Conservation (phyloP, 2,888 invertebrate genomes). For the Scaptomyza caliginosa region DNA sequence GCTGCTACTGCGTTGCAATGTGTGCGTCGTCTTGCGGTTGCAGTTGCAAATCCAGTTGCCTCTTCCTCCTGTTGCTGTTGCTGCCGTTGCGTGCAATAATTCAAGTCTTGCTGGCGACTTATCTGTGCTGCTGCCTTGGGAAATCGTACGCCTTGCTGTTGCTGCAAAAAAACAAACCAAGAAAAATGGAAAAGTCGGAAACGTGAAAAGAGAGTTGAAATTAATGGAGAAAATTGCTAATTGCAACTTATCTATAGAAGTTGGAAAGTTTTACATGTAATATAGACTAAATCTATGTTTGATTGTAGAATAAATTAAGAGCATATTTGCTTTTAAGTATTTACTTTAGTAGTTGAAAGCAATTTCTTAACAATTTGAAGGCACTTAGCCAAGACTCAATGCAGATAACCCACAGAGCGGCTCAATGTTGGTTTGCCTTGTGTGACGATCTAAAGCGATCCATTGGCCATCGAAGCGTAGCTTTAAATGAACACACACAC, state of each 20-base stretch:
- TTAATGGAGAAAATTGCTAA: conserved; percentile 59
- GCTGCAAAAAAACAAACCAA: conserved; percentile 51
- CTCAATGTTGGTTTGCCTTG: conserved; percentile 36
- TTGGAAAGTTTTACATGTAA: neutral
- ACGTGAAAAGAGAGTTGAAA: conserved; percentile 37
- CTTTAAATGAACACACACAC: conserved; percentile 27
- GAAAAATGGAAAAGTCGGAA: conserved; percentile 48
- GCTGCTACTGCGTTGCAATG: conserved; percentile 57
- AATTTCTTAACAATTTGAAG: conserved; percentile 13
- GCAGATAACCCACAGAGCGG: conserved; percentile 26
- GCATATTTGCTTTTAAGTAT: no score
- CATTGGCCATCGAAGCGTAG: conserved; percentile 61
- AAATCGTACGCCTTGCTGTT: conserved; percentile 74
- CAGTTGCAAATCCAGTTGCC: conserved; percentile 38
- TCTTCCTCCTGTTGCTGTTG: conserved; percentile 26
- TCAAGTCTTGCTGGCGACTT: conserved; percentile 82
- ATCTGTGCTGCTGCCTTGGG: conserved; percentile 76
- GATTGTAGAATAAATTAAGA: no score
- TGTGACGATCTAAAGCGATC: conserved; percentile 11
- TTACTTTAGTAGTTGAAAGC: neutral
- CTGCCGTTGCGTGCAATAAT: conserved; percentile 78
- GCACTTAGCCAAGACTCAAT: conserved; percentile 6
- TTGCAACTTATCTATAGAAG: neutral
- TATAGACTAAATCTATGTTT: no score
- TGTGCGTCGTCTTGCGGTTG: conserved; percentile 60